Evolutionary conservation across 2,113 vertebrate species (phyloP).

Genomic region (Grallaria varia): DNA sequence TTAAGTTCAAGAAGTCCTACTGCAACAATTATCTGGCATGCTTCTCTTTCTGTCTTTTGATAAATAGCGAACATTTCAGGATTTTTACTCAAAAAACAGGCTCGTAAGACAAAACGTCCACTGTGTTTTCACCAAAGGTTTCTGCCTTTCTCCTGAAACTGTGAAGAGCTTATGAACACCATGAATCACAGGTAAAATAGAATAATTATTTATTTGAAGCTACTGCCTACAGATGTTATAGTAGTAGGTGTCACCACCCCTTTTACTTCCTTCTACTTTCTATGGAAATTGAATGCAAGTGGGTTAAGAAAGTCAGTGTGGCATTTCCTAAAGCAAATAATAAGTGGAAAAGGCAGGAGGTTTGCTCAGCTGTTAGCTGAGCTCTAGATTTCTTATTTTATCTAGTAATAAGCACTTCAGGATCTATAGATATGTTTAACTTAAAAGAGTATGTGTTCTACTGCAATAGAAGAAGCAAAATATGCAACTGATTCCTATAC

Average conservation of each 20-base stretch:
- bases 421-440: background rate
- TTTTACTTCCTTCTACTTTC: background rate
- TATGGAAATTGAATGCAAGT: background rate
- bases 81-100: background rate
- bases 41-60: background rate
- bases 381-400: background rate
- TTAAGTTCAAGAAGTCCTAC: background rate
- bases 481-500: background rate
- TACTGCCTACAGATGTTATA: background rate
- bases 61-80: background rate
- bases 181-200: background rate
- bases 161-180: background rate
- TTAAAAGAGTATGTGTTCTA: background rate
- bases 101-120: background rate
- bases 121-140: background rate
- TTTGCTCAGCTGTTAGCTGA: background rate
- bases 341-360: background rate
- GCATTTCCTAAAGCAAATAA: background rate
- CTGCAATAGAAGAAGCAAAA: background rate
- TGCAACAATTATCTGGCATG: background rate
- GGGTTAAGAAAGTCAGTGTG: background rate
- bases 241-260: background rate
- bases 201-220: background rate
- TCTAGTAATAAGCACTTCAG: background rate
- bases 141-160: background rate